A percentile compares a stretch with the other conserved stretches of the same genome.
Evolutionary conservation across 2,113 vertebrate genomes (phyloP).

Genomic region (Morone chrysops): DNA sequence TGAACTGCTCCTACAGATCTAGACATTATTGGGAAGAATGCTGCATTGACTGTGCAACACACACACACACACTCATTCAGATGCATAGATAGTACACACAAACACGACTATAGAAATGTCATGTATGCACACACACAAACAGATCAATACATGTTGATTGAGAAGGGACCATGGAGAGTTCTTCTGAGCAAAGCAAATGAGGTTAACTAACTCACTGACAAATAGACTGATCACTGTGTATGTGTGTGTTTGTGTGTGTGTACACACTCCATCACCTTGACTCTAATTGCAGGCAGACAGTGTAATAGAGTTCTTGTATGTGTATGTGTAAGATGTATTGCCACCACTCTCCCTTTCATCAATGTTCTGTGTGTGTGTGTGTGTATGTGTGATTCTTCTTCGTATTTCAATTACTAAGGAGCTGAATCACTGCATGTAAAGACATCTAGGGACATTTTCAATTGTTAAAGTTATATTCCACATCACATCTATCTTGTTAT

Average conservation of each 20-base stretch:
- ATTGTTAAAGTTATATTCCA: background rate
- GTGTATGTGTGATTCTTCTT: constrained; percentile 16
- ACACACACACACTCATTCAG: background rate
- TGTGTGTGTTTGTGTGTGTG: constrained; percentile 17
- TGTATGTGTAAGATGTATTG: constrained; percentile 46
- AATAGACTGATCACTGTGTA: constrained; percentile 19
- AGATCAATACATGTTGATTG: constrained; percentile 55
- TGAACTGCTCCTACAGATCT: background rate
- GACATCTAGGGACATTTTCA: background rate
- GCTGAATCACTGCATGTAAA: constrained; percentile 40
- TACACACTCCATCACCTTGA: constrained; percentile 33
- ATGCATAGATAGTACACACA: background rate
- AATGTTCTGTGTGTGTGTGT: constrained; percentile 14
- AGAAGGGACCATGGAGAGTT: constrained; percentile 27
- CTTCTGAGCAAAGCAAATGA: constrained; percentile 42
- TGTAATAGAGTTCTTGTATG: constrained; percentile 45
- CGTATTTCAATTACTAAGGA: constrained; percentile 26
- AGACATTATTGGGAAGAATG: no score
- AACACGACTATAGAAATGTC: background rate
- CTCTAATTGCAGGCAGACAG: constrained; percentile 48
- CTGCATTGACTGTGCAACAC: background rate
- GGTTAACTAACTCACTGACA: constrained; percentile 43
- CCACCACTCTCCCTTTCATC: constrained; percentile 19
- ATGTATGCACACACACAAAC: constrained; percentile 1
- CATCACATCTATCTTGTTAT: background rate